A percentile compares a stretch with the other conserved stretches of the same genome.
Evolutionary conservation across 1,140 invertebrate species (phyloP).

Genomic region (Apis florea): DNA sequence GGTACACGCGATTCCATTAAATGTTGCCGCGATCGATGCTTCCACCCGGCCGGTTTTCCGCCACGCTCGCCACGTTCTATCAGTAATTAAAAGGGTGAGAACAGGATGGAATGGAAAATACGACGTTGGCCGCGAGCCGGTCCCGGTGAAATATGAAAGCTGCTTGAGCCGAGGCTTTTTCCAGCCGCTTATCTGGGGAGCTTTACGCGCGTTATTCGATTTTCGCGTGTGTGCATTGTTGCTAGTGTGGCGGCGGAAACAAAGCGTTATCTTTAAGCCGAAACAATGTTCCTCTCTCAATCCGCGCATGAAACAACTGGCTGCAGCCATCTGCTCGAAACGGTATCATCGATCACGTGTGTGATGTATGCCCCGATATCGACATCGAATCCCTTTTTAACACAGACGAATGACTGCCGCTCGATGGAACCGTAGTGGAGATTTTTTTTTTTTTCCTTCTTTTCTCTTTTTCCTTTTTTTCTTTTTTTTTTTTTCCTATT

Average conservation of each 20-base stretch:
- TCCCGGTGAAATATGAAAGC: constrained; percentile 60
- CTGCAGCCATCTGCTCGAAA: constrained; percentile 56
- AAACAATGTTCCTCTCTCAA: constrained; percentile 66
- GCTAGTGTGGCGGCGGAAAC: constrained; percentile 49
- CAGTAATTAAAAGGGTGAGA: constrained; percentile 62
- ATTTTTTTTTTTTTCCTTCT: constrained; percentile 1
- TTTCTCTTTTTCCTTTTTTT: too few species aligned
- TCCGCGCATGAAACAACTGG: constrained; percentile 62
- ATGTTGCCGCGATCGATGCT: constrained; percentile 16
- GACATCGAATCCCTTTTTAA: constrained; percentile 71
- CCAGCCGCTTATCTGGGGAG: constrained; percentile 57
- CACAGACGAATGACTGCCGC: constrained; percentile 68
- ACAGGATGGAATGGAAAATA: constrained; percentile 59
- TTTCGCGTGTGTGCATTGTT: constrained; percentile 64
- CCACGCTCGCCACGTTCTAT: constrained; percentile 29
- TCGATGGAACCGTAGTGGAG: constrained; percentile 29
- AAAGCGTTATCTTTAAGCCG: constrained; percentile 69
- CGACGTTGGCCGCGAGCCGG: constrained; percentile 13
- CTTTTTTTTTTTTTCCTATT: too few species aligned
- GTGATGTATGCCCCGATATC: constrained; percentile 65
- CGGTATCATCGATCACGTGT: constrained; percentile 63
- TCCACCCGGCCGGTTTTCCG: not conserved
- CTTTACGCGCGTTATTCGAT: constrained; percentile 66
- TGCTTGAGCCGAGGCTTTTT: constrained; percentile 60
- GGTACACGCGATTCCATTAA: constrained; percentile 23